Base-by-base conservation (phyloP, 2,888 invertebrate genomes). In the Nesidiocoris tenuis region DNA sequence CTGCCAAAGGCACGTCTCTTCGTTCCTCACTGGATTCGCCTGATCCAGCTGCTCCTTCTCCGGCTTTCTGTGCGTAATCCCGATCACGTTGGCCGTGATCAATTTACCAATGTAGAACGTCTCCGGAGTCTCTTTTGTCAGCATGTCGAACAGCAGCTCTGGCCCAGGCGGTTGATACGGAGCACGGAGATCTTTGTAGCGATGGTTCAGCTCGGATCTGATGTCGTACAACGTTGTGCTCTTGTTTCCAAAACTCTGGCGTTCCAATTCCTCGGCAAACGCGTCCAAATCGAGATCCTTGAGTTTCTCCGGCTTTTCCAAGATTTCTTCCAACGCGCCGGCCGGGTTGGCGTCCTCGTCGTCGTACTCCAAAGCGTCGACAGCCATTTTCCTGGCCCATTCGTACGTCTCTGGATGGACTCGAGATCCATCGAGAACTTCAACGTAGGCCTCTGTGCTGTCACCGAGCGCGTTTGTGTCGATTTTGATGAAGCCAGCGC, bases 311-410 rank as follows among this genome's bases (percentile, higher is more conserved):
- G 98, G 98, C 7, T 95, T 91, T 84, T 98, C 96, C 0, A 99
- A 86, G 82, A 99, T 98, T 84, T 98, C 98, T 84, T 98, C 98
- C 23, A 99, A 85, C 16, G 99, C 98, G 0, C 96, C 96, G 0
- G 98, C 97, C 0, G 98, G 97, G 84, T 97, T 96, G 0, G 93
- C 93, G 80, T 96, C 96, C 83, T 96, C 96, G 82, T 98, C 98
- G 82, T 98, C 98, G 81, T 98, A 97, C 82, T 99, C 99, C 64
- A 99, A 85, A 0, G 99, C 99, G 84, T 99, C 99, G 0, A 98
- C 97, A 0, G 99, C 99, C 98, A 99, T 99, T 85, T 99, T 99
- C 57, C 98, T 87, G 0, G 99, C 99, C 98, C 98, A 98, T 82
- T 99, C 99, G 84, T 99, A 99, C 0, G 98, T 96, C 86, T 99